These are phyloP conservation scores for Hipposideros armiger DNA, from an alignment of 2,113 vertebrate genomes.

Conservation along the genomic window DNA sequence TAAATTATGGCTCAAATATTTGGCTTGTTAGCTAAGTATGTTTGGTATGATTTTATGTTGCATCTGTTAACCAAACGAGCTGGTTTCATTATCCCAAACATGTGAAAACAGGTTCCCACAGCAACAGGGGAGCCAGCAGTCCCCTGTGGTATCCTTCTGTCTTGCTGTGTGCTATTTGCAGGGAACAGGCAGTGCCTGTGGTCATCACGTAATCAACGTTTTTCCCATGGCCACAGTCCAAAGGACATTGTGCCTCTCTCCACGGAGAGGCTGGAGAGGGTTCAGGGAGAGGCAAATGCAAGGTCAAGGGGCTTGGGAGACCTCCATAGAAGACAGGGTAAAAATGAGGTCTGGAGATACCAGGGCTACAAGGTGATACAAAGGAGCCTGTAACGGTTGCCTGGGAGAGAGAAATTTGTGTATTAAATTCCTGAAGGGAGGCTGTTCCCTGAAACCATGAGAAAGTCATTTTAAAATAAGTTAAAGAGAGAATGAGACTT, in stretches of 20 bases:
- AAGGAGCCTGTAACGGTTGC: neutral
- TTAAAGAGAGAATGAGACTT: neutral
- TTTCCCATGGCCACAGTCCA: conserved; percentile 15
- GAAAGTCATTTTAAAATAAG: neutral
- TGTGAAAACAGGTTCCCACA: neutral
- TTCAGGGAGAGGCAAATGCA: neutral
- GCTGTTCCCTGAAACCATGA: neutral
- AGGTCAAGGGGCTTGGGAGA: neutral
- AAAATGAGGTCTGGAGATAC: neutral
- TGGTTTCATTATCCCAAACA: neutral
- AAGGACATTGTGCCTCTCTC: conserved; percentile 38
- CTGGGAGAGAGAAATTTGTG: neutral
- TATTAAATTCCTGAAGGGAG: neutral
- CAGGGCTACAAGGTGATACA: neutral
- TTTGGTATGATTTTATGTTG: conserved; percentile 10
- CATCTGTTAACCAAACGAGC: neutral
- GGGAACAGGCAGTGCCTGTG: conserved; percentile 44
- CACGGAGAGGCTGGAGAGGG: neutral
- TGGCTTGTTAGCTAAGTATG: neutral
- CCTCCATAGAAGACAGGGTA: neutral
- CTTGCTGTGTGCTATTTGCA: neutral
- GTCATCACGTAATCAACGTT: conserved; percentile 24
- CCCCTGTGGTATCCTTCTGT: neutral
- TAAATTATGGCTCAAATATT: neutral
- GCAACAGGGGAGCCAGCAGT: neutral